Base-by-base conservation (phyloP, 2,888 invertebrate genomes). In the Parthenolecanium corni region DNA sequence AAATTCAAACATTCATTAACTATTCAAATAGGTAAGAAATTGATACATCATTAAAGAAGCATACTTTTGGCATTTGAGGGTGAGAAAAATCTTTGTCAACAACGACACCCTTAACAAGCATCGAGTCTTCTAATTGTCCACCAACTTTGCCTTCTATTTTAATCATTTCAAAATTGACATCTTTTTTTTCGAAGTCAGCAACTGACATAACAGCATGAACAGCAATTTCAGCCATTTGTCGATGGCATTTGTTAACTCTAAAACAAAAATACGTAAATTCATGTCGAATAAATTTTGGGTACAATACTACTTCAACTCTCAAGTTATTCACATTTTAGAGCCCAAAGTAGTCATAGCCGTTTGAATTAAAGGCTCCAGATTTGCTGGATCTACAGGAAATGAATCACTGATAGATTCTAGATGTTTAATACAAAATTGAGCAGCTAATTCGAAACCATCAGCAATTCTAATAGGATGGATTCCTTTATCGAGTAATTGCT, bases 1-100 rank as follows among this genome's bases (percentile, higher is more conserved):
- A n/a, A n/a, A n/a, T n/a, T n/a, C n/a, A 0, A 65, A 64, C 61
- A 63, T 14, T 16, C n/a, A 52, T 31, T 6, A 23, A n/a, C n/a
- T n/a, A n/a, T n/a, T n/a, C n/a, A n/a, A n/a, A n/a, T n/a, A n/a
- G n/a, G 9, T 46, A 38, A 36, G 36, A 16, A 52, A 46, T 52
- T 46, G n/a, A 49, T 25, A 24, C n/a, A n/a, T 16, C 49, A 52
- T 25, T 52, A 21, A 54, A 11, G 18, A 38, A 52, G 54, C 54
- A 74, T 66, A 82, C 84, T 79, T 95, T 96, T 0, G 97, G 97
- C 98, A 99, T 98, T 78, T 98, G 98, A 40, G 97, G 93, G 77
- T 99, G 97, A 70, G 94, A 94, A 83, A 97, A 92, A 67, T 96
- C 95, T 77, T 99, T 99, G 74, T 99, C 97, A 14, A 98, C 83